Conservation (phyloP, 2,113 vertebrate species). For the Hemibagrus wyckioides region DNA sequence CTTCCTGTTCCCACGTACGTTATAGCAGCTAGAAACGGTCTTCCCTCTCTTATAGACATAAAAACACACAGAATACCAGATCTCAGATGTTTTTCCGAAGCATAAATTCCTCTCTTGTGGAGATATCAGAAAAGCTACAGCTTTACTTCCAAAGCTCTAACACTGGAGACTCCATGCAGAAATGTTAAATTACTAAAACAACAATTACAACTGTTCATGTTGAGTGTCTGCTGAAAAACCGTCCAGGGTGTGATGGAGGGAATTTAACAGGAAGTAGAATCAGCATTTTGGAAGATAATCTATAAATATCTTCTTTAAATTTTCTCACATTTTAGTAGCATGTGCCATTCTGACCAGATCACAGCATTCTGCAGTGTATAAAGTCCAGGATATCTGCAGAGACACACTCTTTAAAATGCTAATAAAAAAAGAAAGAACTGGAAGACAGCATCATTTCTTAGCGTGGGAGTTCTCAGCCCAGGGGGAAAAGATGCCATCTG, state of each 20-base stretch:
- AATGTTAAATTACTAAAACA: too few relatives aligned
- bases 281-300: background rate
- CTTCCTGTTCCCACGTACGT: too few relatives aligned
- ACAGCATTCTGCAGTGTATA: background rate
- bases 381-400: background rate
- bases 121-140: too few relatives aligned
- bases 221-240: background rate
- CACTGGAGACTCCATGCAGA: too few relatives aligned
- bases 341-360: background rate
- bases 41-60: too few relatives aligned
- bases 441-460: constrained; percentile 41
- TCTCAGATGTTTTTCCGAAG: too few relatives aligned
- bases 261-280: background rate
- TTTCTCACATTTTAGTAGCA: background rate
- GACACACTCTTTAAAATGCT: constrained; percentile 5
- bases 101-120: background rate
- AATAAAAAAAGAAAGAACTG: constrained; percentile 30
- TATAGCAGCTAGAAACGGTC: too few relatives aligned
- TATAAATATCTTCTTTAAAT: background rate
- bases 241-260: background rate
- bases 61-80: too few relatives aligned
- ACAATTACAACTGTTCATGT: too few relatives aligned
- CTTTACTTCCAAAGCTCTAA: too few relatives aligned
- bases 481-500: constrained; percentile 45
- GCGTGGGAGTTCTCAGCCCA: constrained; percentile 27